Base-by-base conservation (phyloP, 2,797 vertebrate genomes). In the Gadopsis bispinosus region DNA sequence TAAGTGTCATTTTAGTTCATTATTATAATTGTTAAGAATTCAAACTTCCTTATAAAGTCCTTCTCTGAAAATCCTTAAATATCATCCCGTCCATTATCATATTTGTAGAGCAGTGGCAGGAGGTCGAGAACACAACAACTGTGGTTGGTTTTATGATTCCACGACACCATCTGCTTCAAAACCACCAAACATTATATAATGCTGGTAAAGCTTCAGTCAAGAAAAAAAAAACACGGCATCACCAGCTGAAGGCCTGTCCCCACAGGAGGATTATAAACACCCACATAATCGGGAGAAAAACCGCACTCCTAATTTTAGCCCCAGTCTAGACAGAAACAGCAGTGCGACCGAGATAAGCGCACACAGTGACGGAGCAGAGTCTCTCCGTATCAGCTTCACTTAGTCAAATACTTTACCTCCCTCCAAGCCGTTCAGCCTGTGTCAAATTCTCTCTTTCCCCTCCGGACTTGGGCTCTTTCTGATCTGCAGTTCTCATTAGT, bases 121-220 rank as follows among this genome's bases (percentile, higher is more conserved):
- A 87, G 83, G 50, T 71, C 33, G 60, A 71, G 75, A 86, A 80
- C 77, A 86, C 83, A 81, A 86, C 73, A 83, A 86, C 73, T 81
- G 83, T 1, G 67, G 83, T 79, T 29, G 61, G 62, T 83, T 83
- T 91, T 87, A 74, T 89, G 77, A 86, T 79, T 88, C 81, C 61
- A 67, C 83, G 6, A 70, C 80, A 72, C 88, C 84, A 90, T 92
- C 91, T 92, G 89, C 78, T 91, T 61, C 22, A 54, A 89, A 86
- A 88, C 71, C 87, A 88, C 80, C 68, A 72, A 74, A 83, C 66
- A 79, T 93, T 88, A 91, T 86, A 90, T 92, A 92, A 93, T 50
- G 67, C 82, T 80, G 79, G 72, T 75, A 77, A 80, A 88, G 86
- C 88, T 81, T 83, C 54, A 83, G 55, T 86, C 81, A 75, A 74